phyloP scores from a whole-genome alignment of 64 coral and sea anemone species.

The Cladopsammia gracilis region DNA sequence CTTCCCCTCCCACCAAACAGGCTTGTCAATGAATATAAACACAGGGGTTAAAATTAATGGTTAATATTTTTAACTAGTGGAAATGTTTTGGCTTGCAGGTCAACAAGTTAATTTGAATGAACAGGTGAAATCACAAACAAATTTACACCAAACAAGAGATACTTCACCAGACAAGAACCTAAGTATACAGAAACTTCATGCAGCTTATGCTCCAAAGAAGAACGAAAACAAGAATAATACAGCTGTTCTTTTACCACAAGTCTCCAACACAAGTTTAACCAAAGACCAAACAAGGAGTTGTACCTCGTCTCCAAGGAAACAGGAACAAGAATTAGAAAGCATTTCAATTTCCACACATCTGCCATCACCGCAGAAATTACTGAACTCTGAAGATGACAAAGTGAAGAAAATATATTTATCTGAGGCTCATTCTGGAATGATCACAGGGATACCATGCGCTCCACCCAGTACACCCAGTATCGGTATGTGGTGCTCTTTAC shows the following conservation, averaged over 20 bases:
- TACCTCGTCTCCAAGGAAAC: conserved; percentile 9
- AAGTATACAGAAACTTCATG: conserved; percentile 34
- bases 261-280: conserved; percentile 39
- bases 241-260: conserved; percentile 52
- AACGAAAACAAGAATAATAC: conserved; percentile 8
- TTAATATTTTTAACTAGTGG: neutral
- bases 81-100: neutral
- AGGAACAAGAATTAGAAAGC: conserved; percentile 21
- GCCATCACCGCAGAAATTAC: conserved; percentile 22
- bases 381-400: conserved; percentile 40
- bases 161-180: conserved; percentile 41
- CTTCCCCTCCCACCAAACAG: too few relatives aligned
- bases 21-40: too few relatives aligned
- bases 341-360: neutral
- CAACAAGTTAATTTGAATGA: conserved; percentile 13
- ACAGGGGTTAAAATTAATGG: neutral
- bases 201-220: conserved; percentile 56
- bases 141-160: conserved; percentile 23
- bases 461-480: conserved; percentile 80
- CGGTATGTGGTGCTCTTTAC: conserved; percentile 24
- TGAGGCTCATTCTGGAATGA: conserved; percentile 81
- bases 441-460: conserved; percentile 79
- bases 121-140: neutral
- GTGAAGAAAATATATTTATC: conserved; percentile 86
- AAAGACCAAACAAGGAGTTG: neutral